Evolutionary conservation across 2,113 vertebrate genomes (phyloP), one percentile per base, ranked within the genome.

Genomic region (Hoplias malabaricus): DNA sequence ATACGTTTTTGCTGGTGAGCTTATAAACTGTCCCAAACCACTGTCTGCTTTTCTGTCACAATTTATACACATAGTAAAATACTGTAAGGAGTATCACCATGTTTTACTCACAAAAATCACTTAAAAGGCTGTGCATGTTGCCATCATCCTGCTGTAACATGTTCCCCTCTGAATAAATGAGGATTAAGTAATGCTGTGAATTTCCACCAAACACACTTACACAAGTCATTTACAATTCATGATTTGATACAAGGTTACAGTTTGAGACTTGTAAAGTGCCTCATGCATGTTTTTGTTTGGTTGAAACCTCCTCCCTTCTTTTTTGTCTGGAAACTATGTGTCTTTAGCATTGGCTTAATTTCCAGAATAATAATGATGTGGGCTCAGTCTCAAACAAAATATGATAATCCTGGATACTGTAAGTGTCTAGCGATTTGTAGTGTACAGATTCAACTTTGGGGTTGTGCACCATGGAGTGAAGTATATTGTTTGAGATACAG

Each of bases 101-200:
- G n/a, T n/a, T n/a, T n/a, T n/a, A n/a, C n/a, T n/a, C n/a, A n/a
- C n/a, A n/a, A n/a, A n/a, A n/a, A n/a, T n/a, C n/a, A n/a, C n/a
- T n/a, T 25, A 63, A 11, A 34, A 62, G 12, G n/a, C 21, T 40
- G 3, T 48, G 14, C 14, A 16, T 50, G 46, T 53, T 4, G 9
- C 5, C 23, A 38, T 19, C 46, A 46, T 65, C 9, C n/a, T 12
- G 1, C 61, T 56, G 21, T n/a, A 76, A 10, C 27, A 67, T 42
- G 57, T 25, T 68, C 66, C 12, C 67, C 27, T 42, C 27, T 40
- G 46, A 38, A 25, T 33, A 48, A 34, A 59, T 68, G 50, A 29
- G 38, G 63, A 59, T 57, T 77, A 59, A 25, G 63, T 57, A 68
- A 77, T 77, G 36, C 19, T 25, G 12, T 69, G 29, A 69, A 69